phyloP scores from a whole-genome alignment of 2,888 invertebrate species.

The Galeopsomyia nigrocyanea region DNA sequence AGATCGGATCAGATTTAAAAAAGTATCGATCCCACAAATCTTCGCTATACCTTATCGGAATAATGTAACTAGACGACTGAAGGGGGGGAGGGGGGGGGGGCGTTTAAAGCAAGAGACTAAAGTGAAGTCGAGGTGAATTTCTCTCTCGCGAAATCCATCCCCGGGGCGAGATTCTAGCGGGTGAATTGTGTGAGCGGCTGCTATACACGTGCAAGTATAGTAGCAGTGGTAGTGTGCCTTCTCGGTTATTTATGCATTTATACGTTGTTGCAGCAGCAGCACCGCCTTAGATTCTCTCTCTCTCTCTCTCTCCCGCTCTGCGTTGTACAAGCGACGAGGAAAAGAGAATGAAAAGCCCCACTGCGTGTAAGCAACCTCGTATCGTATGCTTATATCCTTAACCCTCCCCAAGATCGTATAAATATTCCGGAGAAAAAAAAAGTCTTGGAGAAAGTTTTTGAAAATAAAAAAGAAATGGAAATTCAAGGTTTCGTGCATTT shows the following conservation, averaged over 20 bases:
- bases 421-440: neutral
- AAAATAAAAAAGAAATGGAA: neutral
- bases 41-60: no score
- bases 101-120: slow-evolving; percentile 41
- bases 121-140: neutral
- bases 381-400: slow-evolving; percentile 34
- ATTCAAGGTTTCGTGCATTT: no score
- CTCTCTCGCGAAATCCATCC: slow-evolving; percentile 47
- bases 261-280: slow-evolving; percentile 25
- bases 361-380: slow-evolving; percentile 15
- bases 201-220: neutral
- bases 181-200: slow-evolving; percentile 47
- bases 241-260: slow-evolving; percentile 51
- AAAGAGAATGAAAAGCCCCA: slow-evolving; percentile 22
- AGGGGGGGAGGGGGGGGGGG: no score
- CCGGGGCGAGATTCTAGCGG: slow-evolving; percentile 48
- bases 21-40: no score
- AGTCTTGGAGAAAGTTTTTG: neutral
- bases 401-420: slow-evolving; percentile 28
- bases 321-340: slow-evolving; percentile 5
- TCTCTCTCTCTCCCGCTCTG: no score
- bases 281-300: slow-evolving; percentile 40
- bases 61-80: slow-evolving; percentile 40
- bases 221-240: slow-evolving; percentile 5
- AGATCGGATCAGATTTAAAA: no score